phyloP scores from a whole-genome alignment of 2,113 vertebrate species.

The Mola mola region DNA sequence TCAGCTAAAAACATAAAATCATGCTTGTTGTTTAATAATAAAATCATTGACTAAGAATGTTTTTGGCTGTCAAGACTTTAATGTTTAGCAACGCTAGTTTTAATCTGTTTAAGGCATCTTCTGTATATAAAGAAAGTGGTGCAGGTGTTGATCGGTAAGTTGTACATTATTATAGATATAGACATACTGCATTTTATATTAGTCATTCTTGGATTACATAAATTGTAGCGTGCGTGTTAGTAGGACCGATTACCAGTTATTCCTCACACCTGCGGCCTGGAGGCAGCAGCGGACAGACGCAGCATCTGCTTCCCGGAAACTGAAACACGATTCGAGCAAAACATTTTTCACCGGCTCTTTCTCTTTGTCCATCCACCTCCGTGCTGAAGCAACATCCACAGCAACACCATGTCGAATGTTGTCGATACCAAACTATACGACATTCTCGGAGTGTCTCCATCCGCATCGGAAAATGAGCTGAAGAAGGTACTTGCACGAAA shows the following conservation, averaged over 20 bases:
- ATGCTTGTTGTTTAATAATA: too few species aligned
- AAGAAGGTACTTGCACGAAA: slow-evolving; percentile 85
- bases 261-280: slow-evolving; percentile 9
- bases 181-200: too few species aligned
- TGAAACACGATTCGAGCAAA: slow-evolving; percentile 36
- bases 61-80: too few species aligned
- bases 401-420: slow-evolving; percentile 88
- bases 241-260: neutral
- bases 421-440: slow-evolving; percentile 94
- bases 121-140: too few species aligned
- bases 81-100: too few species aligned
- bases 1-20: too few species aligned
- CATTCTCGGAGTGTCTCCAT: slow-evolving; percentile 90
- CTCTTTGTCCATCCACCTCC: slow-evolving; percentile 71
- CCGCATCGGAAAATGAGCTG: slow-evolving; percentile 90
- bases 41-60: too few species aligned
- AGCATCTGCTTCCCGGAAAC: slow-evolving; percentile 39
- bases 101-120: too few species aligned
- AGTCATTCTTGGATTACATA: too few species aligned
- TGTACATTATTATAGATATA: too few species aligned
- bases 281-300: slow-evolving; percentile 36
- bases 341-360: slow-evolving; percentile 65
- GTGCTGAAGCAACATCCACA: slow-evolving; percentile 52
- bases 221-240: neutral
- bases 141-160: too few species aligned